Evolutionary conservation across 2,797 vertebrate species (phyloP).

Genomic region (Chelonia mydas): DNA sequence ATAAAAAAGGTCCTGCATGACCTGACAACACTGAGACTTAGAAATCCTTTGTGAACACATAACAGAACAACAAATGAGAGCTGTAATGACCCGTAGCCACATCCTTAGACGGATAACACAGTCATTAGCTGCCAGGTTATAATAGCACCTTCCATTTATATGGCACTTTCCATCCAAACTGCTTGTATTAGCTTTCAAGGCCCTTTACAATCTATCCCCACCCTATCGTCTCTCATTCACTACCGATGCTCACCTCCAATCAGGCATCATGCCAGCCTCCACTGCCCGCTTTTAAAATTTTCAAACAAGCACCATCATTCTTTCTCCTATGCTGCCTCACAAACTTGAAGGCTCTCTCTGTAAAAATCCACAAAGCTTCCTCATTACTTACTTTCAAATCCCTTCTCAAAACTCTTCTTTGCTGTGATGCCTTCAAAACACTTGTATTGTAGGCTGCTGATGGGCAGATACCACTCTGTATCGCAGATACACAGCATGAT

Average conservation of each 20-base stretch:
- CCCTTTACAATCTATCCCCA: neutral
- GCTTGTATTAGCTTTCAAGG: neutral
- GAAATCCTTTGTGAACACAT: neutral
- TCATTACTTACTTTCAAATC: neutral
- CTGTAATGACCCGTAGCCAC: neutral
- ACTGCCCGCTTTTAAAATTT: neutral
- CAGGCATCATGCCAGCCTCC: neutral
- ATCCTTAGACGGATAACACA: rapidly evolving
- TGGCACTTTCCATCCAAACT: rapidly evolving
- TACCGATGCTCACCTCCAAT: neutral
- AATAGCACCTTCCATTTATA: rapidly evolving
- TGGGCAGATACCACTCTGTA: neutral
- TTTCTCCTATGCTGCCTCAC: neutral
- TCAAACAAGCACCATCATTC: neutral
- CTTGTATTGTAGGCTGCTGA: neutral
- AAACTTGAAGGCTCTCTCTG: neutral
- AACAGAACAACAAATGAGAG: neutral
- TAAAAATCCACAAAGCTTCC: neutral
- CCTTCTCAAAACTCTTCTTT: neutral
- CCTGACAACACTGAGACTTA: rapidly evolving
- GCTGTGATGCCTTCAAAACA: neutral
- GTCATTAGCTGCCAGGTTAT: rapidly evolving
- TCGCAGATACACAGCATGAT: no score
- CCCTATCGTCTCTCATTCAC: neutral
- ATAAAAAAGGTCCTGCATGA: neutral